Evolutionary conservation across 2,113 vertebrate genomes (phyloP).

Genomic region (Bubo bubo): DNA sequence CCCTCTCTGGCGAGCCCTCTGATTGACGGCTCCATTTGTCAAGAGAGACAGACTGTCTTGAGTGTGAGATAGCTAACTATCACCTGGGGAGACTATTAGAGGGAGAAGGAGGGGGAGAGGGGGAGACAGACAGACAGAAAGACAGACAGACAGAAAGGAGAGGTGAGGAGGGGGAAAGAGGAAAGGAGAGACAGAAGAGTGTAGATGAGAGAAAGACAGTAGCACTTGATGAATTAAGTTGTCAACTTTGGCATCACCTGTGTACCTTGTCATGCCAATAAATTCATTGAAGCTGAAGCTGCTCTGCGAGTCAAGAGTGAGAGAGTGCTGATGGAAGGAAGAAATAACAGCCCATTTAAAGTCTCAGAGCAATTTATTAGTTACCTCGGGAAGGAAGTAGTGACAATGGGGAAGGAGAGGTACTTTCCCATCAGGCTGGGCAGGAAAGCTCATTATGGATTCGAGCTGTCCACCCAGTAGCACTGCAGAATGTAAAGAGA

Average conservation of each 20-base stretch:
- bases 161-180: not conserved
- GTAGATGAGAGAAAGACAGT: not conserved
- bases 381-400: not conserved
- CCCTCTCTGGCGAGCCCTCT: not conserved
- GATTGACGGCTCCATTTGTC: not conserved
- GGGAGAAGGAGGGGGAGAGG: not conserved
- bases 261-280: constrained; percentile 53
- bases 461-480: not conserved
- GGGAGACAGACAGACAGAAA: not conserved
- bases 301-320: not conserved
- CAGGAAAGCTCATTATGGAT: not conserved
- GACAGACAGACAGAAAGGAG: not conserved
- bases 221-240: constrained; percentile 47
- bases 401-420: not conserved
- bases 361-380: constrained; percentile 41
- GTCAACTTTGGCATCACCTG: constrained; percentile 48
- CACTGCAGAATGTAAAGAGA: not conserved
- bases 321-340: constrained; percentile 37
- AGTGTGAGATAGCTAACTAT: constrained; percentile 53
- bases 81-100: constrained; percentile 40
- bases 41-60: constrained; percentile 37
- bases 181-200: not conserved
- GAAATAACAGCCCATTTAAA: constrained; percentile 51
- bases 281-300: constrained; percentile 46
- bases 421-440: not conserved